phyloP scores from a whole-genome alignment of 1,140 invertebrate species.

The Drosophila littoralis region DNA sequence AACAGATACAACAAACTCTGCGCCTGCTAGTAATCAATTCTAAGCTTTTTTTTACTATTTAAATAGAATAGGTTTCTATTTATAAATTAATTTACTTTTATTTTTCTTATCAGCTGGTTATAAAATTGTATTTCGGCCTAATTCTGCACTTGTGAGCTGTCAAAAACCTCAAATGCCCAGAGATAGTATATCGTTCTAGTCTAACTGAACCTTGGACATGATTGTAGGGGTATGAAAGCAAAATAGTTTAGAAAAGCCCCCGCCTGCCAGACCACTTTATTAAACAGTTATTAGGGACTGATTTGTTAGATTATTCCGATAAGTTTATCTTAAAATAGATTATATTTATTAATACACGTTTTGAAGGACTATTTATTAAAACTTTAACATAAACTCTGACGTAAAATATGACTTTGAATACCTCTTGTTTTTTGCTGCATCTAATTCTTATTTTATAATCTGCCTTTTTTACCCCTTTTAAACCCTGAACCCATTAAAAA shows the following conservation, averaged over 20 bases:
- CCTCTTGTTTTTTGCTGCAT: too few species aligned
- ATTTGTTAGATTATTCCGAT: too few species aligned
- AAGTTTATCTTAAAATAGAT: too few species aligned
- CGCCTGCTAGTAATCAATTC: not conserved
- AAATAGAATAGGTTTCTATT: constrained; percentile 2
- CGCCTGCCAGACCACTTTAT: too few species aligned
- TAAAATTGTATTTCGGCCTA: not conserved
- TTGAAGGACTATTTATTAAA: too few species aligned
- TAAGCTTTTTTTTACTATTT: not conserved
- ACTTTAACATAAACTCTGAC: too few species aligned
- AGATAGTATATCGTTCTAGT: not conserved
- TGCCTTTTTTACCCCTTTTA: too few species aligned
- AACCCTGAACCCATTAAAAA: too few species aligned
- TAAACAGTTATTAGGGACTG: too few species aligned
- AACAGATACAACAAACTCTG: not conserved
- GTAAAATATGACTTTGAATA: too few species aligned
- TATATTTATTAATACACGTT: too few species aligned
- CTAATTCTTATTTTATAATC: too few species aligned
- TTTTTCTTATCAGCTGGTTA: not conserved
- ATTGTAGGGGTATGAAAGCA: not conserved
- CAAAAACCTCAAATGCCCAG: not conserved
- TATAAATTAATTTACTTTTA: not conserved
- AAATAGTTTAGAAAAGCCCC: not conserved
- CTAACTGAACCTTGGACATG: not conserved
- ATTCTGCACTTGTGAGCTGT: not conserved